Base-by-base conservation (phyloP, 2,797 vertebrate genomes). In the Lophotriccus pileatus region DNA sequence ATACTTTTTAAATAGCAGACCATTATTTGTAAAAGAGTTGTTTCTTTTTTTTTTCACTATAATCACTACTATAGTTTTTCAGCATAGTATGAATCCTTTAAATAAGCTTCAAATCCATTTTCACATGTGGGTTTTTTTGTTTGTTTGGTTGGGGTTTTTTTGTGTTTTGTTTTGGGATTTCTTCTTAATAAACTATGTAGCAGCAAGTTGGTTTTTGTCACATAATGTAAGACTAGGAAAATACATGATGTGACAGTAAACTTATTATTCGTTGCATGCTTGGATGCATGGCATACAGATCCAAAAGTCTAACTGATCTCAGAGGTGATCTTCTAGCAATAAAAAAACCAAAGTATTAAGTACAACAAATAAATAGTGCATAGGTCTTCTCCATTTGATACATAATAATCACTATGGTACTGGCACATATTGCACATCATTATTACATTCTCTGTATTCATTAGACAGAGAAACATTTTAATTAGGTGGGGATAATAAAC, bases 131-230 rank as follows among this genome's bases (percentile, higher is more conserved):
- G 5, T 39, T 39, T 30, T 55, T 62, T 28, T 25, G 3, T 10
- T 46, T 30, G 1, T 14, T 32, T 30, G 8, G n/a, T n/a, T 7
- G 2, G 1, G 41, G 15, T 41, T 28, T 2, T 25, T n/a, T 52
- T n/a, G 1, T 16, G 3, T 5, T 43, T 32, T 44, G 4, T 5
- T 6, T 2, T 15, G 34, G 27, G 19, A 62, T 30, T 23, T 39
- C n/a, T n/a, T 21, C 6, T 64, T 30, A 50, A 58, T 39, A 58
- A 83, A 27, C 14, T 30, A 25, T 25, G 3, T 37, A 69, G 43
- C 25, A n/a, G 2, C 43, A 25, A 34, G 14, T 5, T 76, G 17
- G 14, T 13, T 30, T 49, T 23, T 39, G 17, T 9, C n/a, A 18
- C 14, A 5, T 13, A 58, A 44, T 23, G n/a, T n/a, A 70, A 39